Base-by-base conservation (phyloP, 2,888 invertebrate species). In the Zygaena filipendulae region DNA sequence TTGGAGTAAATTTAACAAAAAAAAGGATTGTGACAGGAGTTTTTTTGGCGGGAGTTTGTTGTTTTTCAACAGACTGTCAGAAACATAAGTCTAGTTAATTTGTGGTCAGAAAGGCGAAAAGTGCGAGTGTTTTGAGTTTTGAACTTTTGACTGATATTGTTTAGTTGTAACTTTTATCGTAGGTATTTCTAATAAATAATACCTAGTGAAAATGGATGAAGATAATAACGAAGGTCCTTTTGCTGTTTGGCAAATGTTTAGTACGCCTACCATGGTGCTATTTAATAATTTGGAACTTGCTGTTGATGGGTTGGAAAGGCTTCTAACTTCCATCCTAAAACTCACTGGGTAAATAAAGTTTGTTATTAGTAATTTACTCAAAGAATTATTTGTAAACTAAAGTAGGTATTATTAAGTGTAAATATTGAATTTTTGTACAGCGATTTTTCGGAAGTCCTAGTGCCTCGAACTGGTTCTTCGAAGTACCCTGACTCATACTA, bases 201-300 rank as follows among this genome's bases (percentile, higher is more conserved):
- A n/a, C n/a, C n/a, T n/a, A n/a, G n/a, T n/a, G n/a, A n/a, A 29
- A 38, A 75, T 77, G 72, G 75, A 77, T 23, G 75, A 74, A 25
- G 75, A 75, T 35, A 62, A 52, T 33, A 62, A 64, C 41, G 72
- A 77, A 43, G 75, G 74, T 0, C 74, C 79, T 2, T 68, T 71
- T 46, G 61, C 68, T n/a, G 71, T 77, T 16, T 87, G 87, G 87
- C 82, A 84, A 63, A 83, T 84, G 63, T 84, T 87, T 42, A 84
- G 84, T 49, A 81, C 82, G 13, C 84, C 85, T 3, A 82, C 85
- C 16, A 74, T 83, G 47, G 74, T 79, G 4, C 58, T 86, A 11
- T 82, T 85, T 38, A 75, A 81, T 38, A 83, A 84, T 45, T 67
- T 84, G 36, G 80, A 83, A 45, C 71, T 77, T 45, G 74, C 82